Percentiles rank a stretch among this genome's conserved stretches.
Conservation (phyloP, 2,113 vertebrate species). For the Siphamia tubifer region DNA sequence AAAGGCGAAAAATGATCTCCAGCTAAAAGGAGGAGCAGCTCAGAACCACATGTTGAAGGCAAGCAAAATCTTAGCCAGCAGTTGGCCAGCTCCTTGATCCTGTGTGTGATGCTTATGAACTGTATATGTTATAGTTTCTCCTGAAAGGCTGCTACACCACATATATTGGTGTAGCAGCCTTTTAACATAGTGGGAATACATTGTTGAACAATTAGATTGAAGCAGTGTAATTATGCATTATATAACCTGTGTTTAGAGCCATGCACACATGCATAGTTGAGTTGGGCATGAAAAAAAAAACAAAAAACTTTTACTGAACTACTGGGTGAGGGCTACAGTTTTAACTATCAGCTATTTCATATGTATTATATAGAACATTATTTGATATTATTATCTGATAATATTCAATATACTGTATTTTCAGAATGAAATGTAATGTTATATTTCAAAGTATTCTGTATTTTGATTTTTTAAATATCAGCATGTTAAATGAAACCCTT, state of each 20-base stretch:
- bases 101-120: constrained; percentile 10
- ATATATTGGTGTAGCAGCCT: constrained; percentile 7
- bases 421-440: no score
- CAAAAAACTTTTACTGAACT: neutral
- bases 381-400: no score
- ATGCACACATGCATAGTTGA: neutral
- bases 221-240: constrained; percentile 35
- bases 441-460: no score
- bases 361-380: no score
- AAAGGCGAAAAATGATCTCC: neutral
- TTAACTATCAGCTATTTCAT: no score
- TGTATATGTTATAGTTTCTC: constrained; percentile 16
- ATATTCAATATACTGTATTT: no score
- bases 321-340: neutral
- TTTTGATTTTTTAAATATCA: no score
- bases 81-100: neutral
- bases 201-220: constrained; percentile 23
- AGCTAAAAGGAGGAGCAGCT: constrained; percentile 11
- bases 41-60: neutral
- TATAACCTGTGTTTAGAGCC: constrained; percentile 8
- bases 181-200: constrained; percentile 11
- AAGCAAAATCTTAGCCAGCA: neutral
- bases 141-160: constrained; percentile 36
- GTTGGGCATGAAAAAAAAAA: neutral
- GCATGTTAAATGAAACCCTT: no score